Percentiles rank a stretch among this genome's conserved stretches.
Evolutionary conservation across 2,797 vertebrate species (phyloP).

Genomic region (Bryconaethiops microstoma): DNA sequence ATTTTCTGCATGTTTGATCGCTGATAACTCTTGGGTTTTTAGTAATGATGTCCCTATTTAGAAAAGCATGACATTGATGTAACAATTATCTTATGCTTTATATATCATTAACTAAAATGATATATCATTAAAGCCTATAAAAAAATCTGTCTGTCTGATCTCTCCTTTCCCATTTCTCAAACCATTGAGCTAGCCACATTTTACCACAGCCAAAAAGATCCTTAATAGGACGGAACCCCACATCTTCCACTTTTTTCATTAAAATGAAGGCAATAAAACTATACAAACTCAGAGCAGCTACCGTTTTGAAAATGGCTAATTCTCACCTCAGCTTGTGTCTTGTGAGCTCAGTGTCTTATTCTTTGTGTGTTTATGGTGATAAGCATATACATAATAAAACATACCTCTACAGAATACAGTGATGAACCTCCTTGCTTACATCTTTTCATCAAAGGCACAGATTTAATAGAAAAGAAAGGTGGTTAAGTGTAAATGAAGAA

Average conservation of each 20-base stretch:
- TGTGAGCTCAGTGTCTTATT: constrained; percentile 63
- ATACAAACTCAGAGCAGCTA: constrained; percentile 55
- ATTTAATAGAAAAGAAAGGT: background rate
- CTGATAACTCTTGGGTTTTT: constrained; percentile 13
- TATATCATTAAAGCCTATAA: background rate
- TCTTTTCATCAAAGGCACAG: constrained; percentile 56
- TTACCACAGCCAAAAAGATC: background rate
- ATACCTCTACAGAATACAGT: constrained; percentile 72
- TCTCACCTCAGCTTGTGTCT: constrained; percentile 72
- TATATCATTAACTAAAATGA: background rate
- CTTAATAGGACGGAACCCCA: background rate
- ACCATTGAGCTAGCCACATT: constrained; percentile 17
- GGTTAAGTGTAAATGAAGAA: background rate
- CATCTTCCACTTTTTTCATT: background rate
- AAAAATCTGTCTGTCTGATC: constrained; percentile 12
- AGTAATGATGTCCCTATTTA: background rate
- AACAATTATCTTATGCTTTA: background rate
- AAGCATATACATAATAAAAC: constrained; percentile 63
- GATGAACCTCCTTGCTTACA: constrained; percentile 75
- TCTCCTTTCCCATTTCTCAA: constrained; percentile 21
- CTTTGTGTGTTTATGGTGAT: constrained; percentile 62
- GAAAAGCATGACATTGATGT: background rate
- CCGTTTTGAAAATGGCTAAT: constrained; percentile 74
- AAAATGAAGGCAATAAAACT: background rate
- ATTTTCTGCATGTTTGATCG: constrained; percentile 36